These are phyloP conservation scores for Scaptomyza reducta DNA, from an alignment of 2,888 invertebrate genomes.

Conservation along the genomic window DNA sequence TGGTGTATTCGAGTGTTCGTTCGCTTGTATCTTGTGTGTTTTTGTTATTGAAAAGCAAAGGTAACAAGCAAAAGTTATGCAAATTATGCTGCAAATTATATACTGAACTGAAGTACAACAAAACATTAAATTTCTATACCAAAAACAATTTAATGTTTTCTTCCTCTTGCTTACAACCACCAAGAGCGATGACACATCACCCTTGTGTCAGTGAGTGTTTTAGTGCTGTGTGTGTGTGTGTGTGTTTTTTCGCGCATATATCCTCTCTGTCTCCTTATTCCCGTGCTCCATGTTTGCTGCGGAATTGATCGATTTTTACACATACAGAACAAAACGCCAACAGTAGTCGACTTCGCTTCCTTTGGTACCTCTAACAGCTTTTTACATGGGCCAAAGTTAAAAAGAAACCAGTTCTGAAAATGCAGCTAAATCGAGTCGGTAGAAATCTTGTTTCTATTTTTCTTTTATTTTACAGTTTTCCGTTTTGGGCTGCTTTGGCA, in stretches of 20 bases:
- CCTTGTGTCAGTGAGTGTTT: constrained; percentile 42
- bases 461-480: constrained; percentile 60
- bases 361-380: constrained; percentile 49
- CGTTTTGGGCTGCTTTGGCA: constrained; percentile 65
- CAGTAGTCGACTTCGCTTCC: constrained; percentile 43
- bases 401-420: constrained; percentile 74
- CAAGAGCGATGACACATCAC: constrained; percentile 74
- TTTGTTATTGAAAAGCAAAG: constrained; percentile 65
- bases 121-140: constrained; percentile 26
- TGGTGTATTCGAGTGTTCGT: constrained; percentile 31
- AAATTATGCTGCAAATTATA: constrained; percentile 51
- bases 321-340: constrained; percentile 43
- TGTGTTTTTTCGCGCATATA: constrained; percentile 67
- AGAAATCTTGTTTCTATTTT: constrained; percentile 65
- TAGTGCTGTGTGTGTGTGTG: constrained; percentile 30
- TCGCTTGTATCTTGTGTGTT: constrained; percentile 35
- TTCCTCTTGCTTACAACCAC: constrained; percentile 56
- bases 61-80: constrained; percentile 62
- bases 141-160: constrained; percentile 48
- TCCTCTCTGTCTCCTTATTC: constrained; percentile 49
- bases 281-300: constrained; percentile 25
- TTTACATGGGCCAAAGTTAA: constrained; percentile 44
- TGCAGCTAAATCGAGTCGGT: constrained; percentile 48
- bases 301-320: constrained; percentile 72
- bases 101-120: constrained; percentile 28